Base-by-base conservation (phyloP, 2,797 vertebrate species). In the Phataginus tetradactyla region DNA sequence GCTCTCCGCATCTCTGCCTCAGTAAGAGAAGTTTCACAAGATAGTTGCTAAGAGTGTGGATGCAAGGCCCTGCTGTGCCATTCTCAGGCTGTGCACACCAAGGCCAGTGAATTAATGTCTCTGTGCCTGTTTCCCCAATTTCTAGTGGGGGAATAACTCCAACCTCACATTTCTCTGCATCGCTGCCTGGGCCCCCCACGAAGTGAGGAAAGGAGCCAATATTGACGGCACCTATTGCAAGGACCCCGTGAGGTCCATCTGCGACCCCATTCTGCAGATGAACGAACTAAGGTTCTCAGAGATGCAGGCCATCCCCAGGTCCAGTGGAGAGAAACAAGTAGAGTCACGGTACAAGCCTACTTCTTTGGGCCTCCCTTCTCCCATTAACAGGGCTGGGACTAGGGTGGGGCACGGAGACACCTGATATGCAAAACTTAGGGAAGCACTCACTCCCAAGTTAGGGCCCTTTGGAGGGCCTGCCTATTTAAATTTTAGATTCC, bases 391-490 rank as follows among this genome's bases (percentile, higher is more conserved):
- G 29, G 14, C 37, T 2, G 4, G 63, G 34, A 45, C 87, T 17
- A 11, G 15, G 29, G 25, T 7, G 12, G n/a, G 25, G 32, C 14
- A 15, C 18, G 3, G 0, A 55, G 37, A 53, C 0, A 20, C 17
- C 32, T 5, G 1, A n/a, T 5, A 1, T 21, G 1, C 27, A 25
- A 17, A 37, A 9, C 34, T 6, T 25, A 7, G 42, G 21, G 21
- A 27, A 17, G 1, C 5, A 0, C 29, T 39, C n/a, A 20, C n/a
- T 9, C n/a, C 4, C 25, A 8, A 45, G 21, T 27, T 4, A 11
- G 15, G 12, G 37, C 3, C 5, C 5, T 0, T 6, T 11, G 42
- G 42, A n/a, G n/a, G 11, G 10, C 11, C 29, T 4, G 9, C 9
- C 25, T 53, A 34, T n/a, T 51, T 39, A 4, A 0, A 45, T 2